Evolutionary conservation across 2,797 vertebrate species (phyloP).

Genomic region (Neostethus bicornis): DNA sequence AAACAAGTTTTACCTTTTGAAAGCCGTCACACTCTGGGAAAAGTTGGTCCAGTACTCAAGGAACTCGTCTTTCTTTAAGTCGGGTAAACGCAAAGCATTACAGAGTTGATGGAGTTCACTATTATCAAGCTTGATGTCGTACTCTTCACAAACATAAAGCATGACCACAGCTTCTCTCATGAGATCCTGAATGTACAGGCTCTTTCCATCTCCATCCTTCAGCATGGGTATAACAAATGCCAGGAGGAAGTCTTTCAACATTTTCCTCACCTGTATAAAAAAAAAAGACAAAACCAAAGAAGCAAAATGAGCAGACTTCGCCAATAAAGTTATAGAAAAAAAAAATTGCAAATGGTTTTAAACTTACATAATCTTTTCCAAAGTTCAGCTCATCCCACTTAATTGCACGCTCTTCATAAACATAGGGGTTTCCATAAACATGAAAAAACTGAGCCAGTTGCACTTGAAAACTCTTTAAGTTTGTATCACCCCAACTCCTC

Average conservation of each 20-base stretch:
- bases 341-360: accelerated
- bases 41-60: constrained; percentile 63
- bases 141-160: background rate
- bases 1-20: constrained; percentile 72
- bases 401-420: constrained; percentile 45
- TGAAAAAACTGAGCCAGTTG: constrained; percentile 84
- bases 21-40: constrained; percentile 29
- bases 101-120: constrained; percentile 63
- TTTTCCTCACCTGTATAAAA: constrained; percentile 72
- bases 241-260: constrained; percentile 76
- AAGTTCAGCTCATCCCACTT: constrained; percentile 70
- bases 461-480: constrained; percentile 77
- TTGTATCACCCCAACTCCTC: constrained; percentile 72
- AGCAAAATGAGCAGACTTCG: background rate
- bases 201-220: background rate
- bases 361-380: constrained; percentile 73
- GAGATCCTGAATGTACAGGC: constrained; percentile 47
- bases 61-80: constrained; percentile 35
- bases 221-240: constrained; percentile 47
- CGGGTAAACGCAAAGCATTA: constrained; percentile 59
- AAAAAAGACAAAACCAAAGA: constrained; percentile 10
- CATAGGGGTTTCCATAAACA: constrained; percentile 54
- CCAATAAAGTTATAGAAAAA: no score
- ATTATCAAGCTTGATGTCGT: accelerated
- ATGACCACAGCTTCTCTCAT: constrained; percentile 79